These are phyloP conservation scores for Reticulitermes lucifugus DNA, from an alignment of 2,888 invertebrate species.

Conservation along the genomic window DNA sequence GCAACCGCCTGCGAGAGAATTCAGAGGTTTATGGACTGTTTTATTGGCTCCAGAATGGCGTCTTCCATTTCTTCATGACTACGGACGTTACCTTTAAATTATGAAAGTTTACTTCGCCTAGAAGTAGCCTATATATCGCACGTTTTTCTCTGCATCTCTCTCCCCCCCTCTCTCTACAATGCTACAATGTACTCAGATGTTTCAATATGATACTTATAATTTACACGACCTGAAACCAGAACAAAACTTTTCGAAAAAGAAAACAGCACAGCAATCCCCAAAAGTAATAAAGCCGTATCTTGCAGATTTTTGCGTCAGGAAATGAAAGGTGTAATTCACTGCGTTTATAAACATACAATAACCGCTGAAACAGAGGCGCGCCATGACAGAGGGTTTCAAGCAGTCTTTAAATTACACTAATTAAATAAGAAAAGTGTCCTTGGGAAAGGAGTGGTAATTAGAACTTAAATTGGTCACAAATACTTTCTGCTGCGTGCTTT, in stretches of 20 bases:
- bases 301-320: too few relatives aligned
- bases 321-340: too few relatives aligned
- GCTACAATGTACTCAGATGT: not conserved
- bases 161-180: not conserved
- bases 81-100: slow-evolving; percentile 24
- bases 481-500: too few relatives aligned
- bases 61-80: slow-evolving; percentile 32
- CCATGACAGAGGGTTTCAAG: too few relatives aligned
- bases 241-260: not conserved
- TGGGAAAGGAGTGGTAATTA: too few relatives aligned
- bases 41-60: slow-evolving; percentile 39
- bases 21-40: slow-evolving; percentile 32
- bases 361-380: too few relatives aligned
- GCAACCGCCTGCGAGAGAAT: slow-evolving; percentile 20
- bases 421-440: too few relatives aligned
- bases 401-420: too few relatives aligned
- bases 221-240: not conserved
- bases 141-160: not conserved
- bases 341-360: too few relatives aligned
- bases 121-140: not conserved
- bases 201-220: not conserved
- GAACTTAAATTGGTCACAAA: too few relatives aligned
- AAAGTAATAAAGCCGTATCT: too few relatives aligned
- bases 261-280: too few relatives aligned
- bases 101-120: slow-evolving; percentile 7